These are phyloP conservation scores for Macrocentrus cingulum DNA, from an alignment of 1,140 invertebrate genomes.

Conservation along the genomic window DNA sequence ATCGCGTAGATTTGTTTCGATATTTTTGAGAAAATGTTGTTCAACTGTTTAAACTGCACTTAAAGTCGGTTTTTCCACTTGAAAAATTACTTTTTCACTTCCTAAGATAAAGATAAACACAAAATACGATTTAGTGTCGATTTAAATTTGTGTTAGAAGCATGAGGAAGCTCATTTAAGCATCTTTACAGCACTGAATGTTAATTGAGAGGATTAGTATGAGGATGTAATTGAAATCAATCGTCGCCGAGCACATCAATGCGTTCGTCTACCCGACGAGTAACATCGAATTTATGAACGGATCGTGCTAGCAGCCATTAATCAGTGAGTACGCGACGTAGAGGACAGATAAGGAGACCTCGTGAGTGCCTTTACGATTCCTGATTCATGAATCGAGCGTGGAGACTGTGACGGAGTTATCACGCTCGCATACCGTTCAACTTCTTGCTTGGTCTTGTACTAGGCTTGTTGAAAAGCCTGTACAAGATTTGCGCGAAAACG, in stretches of 20 bases:
- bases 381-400: conserved; percentile 41
- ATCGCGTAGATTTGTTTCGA: too few relatives aligned
- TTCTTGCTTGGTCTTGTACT: conserved; percentile 9
- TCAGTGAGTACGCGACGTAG: conserved; percentile 30
- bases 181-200: too few relatives aligned
- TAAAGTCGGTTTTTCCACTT: too few relatives aligned
- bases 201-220: conserved; percentile 1
- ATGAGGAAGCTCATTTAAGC: too few relatives aligned
- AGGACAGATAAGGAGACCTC: background rate
- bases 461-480: background rate
- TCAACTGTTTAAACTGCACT: too few relatives aligned
- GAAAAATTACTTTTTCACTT: too few relatives aligned
- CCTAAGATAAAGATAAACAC: too few relatives aligned
- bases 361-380: conserved; percentile 31
- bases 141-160: too few relatives aligned
- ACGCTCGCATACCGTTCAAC: conserved; percentile 11
- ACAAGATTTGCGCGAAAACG: too few relatives aligned
- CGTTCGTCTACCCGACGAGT: conserved; percentile 17
- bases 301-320: conserved; percentile 35
- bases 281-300: conserved; percentile 38
- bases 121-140: too few relatives aligned
- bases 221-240: conserved; percentile 26
- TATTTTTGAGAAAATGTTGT: too few relatives aligned
- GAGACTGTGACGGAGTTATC: conserved; percentile 16
- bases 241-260: too few relatives aligned